A percentile compares a stretch with the other conserved stretches of the same genome.
phyloP scores from a whole-genome alignment of 1,140 invertebrate genomes.

The Drosophila santomea region DNA sequence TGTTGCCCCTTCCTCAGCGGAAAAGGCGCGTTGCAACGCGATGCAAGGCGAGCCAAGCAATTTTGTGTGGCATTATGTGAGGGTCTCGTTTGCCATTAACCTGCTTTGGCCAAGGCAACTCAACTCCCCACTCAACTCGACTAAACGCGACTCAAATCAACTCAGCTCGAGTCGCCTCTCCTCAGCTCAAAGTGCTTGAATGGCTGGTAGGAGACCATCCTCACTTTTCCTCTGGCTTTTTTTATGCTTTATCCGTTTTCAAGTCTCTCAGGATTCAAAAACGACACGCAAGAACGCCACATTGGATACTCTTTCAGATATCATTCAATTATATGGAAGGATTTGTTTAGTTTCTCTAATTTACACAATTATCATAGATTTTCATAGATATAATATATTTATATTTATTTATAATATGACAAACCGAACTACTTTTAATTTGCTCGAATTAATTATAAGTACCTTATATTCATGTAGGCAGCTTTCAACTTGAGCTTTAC shows the following conservation, averaged over 20 bases:
- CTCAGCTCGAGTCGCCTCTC: conserved; percentile 21
- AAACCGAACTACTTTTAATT: too few species aligned
- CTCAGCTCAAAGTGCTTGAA: conserved; percentile 42
- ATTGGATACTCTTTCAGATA: conserved; percentile 7
- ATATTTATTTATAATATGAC: too few species aligned
- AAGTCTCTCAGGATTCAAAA: conserved; percentile 24
- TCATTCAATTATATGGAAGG: too few species aligned
- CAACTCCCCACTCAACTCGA: neutral
- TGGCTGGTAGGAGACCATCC: conserved; percentile 29
- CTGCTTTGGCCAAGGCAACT: conserved; percentile 51
- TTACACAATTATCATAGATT: too few species aligned
- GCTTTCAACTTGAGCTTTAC: neutral
- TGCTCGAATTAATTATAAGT: neutral
- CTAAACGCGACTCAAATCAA: conserved; percentile 12
- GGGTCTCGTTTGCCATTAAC: conserved; percentile 78
- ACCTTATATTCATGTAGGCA: neutral
- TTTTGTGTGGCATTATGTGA: conserved; percentile 79
- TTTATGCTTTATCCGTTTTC: conserved; percentile 30
- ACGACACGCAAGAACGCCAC: neutral
- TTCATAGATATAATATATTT: too few species aligned
- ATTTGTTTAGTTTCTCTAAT: too few species aligned
- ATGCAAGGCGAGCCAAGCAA: conserved; percentile 55
- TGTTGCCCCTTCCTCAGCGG: conserved; percentile 34
- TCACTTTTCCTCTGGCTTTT: conserved; percentile 33
- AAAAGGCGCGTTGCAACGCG: conserved; percentile 25